Evolutionary conservation across 2,113 vertebrate genomes (phyloP), one percentile per base, ranked within the genome.

Genomic region (Axis porcinus): DNA sequence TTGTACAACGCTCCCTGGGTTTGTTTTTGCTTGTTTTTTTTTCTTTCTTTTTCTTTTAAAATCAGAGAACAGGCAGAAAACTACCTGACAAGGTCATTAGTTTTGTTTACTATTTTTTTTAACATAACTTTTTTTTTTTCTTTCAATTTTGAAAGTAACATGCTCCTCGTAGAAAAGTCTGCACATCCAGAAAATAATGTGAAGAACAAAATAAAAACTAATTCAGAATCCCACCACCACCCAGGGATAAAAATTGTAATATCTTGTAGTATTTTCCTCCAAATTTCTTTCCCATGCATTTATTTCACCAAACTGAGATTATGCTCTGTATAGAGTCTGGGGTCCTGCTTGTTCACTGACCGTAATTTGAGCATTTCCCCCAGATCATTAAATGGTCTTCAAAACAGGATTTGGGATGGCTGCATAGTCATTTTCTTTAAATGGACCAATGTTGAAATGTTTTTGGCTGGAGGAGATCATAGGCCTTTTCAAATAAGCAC

Each of bases 61-160:
- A 5, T 92, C 89, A 82, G 87, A 96, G 16, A 96, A 86, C n/a
- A 97, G 23, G 92, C 60, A 98, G 96, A 96, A 92, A 47, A 84
- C 82, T 87, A n/a, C 40, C 50, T 82, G 5, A 79, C 0, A 5
- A 79, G 8, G 21, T 85, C 4, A n/a, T 86, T 89, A 36, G 27
- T n/a, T 78, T 87, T 52, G 52, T 62, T 93, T 82, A 10, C 3
- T 40, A 50, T 17, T 50, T 47, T 60, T 85, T 89, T 79, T 3
- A 81, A 43, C 6, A 23, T 36, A 89, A 55, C 11, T 6, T 89
- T 55, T 30, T 86, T 86, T 28, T 94, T 70, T 70, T 3, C 36
- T 33, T 64, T 27, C 25, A 50, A 25, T 76, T 86, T 86, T 79
- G 6, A 84, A 74, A 89, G 33, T 70, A 74, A 23, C 16, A 30